Evolutionary conservation across 1,140 invertebrate genomes (phyloP).

Genomic region (Zophobas atratus): DNA sequence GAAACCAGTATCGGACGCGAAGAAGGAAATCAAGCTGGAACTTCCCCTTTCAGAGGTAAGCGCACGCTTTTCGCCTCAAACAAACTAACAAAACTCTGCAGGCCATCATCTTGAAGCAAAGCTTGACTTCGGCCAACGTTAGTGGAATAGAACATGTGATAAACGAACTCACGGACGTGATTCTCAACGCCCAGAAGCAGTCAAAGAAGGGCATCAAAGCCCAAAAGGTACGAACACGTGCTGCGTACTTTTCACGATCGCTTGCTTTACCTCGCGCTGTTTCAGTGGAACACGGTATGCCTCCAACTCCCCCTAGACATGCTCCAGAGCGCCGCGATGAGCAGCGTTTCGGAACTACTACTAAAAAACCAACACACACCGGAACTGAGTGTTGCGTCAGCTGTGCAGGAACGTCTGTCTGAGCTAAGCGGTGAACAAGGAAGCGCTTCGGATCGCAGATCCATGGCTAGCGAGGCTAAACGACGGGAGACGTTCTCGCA

Average conservation of each 20-base stretch:
- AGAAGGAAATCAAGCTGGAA: constrained; percentile 87
- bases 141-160: constrained; percentile 84
- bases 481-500: constrained; percentile 90
- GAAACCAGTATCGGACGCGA: constrained; percentile 77
- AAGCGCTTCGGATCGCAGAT: constrained; percentile 75
- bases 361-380: constrained; percentile 86
- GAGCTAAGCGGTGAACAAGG: constrained; percentile 77
- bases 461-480: constrained; percentile 94
- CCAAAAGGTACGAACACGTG: constrained; percentile 76
- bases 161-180: constrained; percentile 83
- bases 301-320: constrained; percentile 84
- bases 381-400: constrained; percentile 89
- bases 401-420: constrained; percentile 87
- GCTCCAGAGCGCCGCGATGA: constrained; percentile 83
- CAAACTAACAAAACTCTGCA: constrained; percentile 63
- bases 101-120: constrained; percentile 87
- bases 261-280: constrained; percentile 48
- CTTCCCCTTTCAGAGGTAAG: constrained; percentile 88
- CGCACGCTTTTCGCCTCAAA: not conserved
- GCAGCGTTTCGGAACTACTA: constrained; percentile 86
- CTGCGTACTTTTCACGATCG: no score
- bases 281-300: constrained; percentile 93
- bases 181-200: constrained; percentile 78
- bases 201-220: constrained; percentile 89
- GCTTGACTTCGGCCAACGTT: constrained; percentile 80